Evolutionary conservation across 2,797 vertebrate genomes (phyloP), one percentile per base, ranked within the genome.

Genomic region (Argya squamiceps): DNA sequence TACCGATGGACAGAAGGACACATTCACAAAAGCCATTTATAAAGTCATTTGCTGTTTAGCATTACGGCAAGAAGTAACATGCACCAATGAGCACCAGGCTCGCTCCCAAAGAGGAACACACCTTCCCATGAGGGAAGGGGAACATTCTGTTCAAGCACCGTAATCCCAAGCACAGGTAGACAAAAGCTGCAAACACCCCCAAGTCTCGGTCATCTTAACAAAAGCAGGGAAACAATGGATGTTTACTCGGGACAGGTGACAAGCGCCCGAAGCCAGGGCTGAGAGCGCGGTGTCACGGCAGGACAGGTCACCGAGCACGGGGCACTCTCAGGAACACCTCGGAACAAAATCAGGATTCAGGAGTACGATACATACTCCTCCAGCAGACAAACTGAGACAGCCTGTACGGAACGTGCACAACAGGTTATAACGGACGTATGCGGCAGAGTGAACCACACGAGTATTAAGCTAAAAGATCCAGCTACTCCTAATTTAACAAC

Each of bases 221-320:
- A 82, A 76, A 36, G 3, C 32, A 56, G 6, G 30, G 22, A 64
- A 39, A 29, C 63, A 49, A 74, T 5, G 17, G 55, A 50, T 34
- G 5, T 20, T 50, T 41, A 21, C 0, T 0, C 7, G 16, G 6
- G 20, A 11, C 20, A 2, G 12, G 49, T 3, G 70, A 41, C 8
- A 47, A 49, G 62, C 19, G 26, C 12, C 12, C 46, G 12, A 24
- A 23, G 0, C 0, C 59, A 62, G n/a, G 53, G 27, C 43, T 22
- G 17, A 22, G 56, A 26, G 14, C 1, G 0, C 37, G 12, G 34
- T 6, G 13, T 3, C 37, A 77, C 0, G 0, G 49, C 36, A 81
- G 21, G 11, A 29, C 2, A 2, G 27, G 23, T 59, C 39, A 78
- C 10, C 2, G 6, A 49, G 50, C 19, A 6, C 26, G 43, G 12